A percentile compares a stretch with the other conserved stretches of the same genome.
Conservation (phyloP, 2,888 invertebrate genomes). For the Autographa pulchrina region DNA sequence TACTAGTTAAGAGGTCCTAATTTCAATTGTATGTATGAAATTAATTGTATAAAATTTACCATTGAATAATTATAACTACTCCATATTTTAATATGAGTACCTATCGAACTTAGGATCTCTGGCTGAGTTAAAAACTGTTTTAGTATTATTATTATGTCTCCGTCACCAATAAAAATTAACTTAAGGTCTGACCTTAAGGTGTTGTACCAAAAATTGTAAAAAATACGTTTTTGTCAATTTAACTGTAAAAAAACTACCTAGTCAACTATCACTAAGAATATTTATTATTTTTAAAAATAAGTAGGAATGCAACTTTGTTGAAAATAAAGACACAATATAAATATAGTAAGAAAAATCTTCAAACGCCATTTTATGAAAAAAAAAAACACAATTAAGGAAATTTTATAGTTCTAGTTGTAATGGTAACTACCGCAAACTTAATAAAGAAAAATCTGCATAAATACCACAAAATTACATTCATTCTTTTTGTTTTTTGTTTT, state of each 20-base stretch:
- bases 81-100: not conserved
- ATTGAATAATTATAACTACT: not conserved
- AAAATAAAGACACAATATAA: conserved; percentile 15
- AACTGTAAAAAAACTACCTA: conserved; percentile 48
- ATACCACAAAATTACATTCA: not conserved
- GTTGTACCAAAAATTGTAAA: conserved; percentile 45
- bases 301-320: not conserved
- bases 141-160: conserved; percentile 1
- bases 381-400: not conserved
- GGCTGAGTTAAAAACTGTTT: conserved; percentile 4
- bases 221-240: conserved; percentile 52
- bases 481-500: too few relatives aligned
- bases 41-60: not conserved
- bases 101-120: not conserved
- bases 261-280: conserved; percentile 46
- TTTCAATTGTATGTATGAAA: not conserved
- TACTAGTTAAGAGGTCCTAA: not conserved
- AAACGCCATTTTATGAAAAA: not conserved
- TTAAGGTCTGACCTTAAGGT: conserved; percentile 32
- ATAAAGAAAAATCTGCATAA: too few relatives aligned
- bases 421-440: not conserved
- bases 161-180: conserved; percentile 6
- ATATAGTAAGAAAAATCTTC: conserved; percentile 18
- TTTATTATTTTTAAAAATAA: conserved; percentile 35
- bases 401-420: not conserved